phyloP scores from a whole-genome alignment of 1,140 invertebrate species.

The Bombus haemorrhoidalis region DNA sequence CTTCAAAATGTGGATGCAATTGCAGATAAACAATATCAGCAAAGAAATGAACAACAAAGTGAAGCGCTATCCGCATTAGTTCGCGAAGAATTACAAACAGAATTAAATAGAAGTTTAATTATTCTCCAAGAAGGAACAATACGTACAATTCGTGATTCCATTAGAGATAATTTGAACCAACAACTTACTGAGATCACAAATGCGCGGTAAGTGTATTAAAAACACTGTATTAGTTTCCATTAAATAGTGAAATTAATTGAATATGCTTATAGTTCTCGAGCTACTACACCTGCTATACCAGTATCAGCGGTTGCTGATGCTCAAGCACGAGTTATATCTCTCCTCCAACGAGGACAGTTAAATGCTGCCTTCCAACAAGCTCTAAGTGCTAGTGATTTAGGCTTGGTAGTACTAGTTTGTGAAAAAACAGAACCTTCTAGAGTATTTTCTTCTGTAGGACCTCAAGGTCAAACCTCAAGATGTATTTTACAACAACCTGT shows the following conservation, averaged over 20 bases:
- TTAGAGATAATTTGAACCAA: constrained; percentile 79
- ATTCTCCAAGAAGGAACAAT: constrained; percentile 75
- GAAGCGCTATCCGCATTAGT: constrained; percentile 72
- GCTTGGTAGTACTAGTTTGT: constrained; percentile 92
- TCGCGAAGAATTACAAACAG: constrained; percentile 77
- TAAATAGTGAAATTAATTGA: background rate
- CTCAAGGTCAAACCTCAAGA: constrained; percentile 67
- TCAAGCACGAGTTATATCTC: constrained; percentile 88
- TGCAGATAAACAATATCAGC: constrained; percentile 75
- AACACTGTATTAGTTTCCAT: background rate
- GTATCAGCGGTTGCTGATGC: constrained; percentile 75
- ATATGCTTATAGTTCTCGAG: constrained; percentile 83
- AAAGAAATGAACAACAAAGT: constrained; percentile 74
- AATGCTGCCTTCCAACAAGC: constrained; percentile 96
- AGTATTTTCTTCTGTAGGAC: constrained; percentile 88
- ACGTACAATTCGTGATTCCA: constrained; percentile 75
- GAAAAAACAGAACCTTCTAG: constrained; percentile 89
- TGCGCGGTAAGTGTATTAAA: constrained; percentile 68
- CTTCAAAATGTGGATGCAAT: constrained; percentile 75
- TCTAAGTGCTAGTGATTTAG: constrained; percentile 92
- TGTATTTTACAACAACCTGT: constrained; percentile 89
- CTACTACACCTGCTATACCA: constrained; percentile 78
- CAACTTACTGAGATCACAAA: constrained; percentile 78
- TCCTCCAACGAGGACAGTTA: constrained; percentile 89
- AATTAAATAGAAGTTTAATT: constrained; percentile 72